Evolutionary conservation across 2,888 invertebrate genomes (phyloP).

Genomic region (Candidula unifasciata): DNA sequence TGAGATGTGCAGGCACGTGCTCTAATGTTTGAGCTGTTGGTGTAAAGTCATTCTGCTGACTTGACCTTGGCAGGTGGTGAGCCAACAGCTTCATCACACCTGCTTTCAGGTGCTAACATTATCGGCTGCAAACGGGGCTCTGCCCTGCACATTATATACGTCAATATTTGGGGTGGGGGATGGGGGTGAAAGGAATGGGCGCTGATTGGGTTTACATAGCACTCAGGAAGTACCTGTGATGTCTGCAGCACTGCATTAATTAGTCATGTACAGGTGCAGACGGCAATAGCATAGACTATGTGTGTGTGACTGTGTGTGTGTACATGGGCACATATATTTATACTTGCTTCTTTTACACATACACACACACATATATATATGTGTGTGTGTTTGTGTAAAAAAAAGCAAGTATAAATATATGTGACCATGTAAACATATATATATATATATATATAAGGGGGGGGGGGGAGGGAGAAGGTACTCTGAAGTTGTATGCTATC

Average conservation of each 20-base stretch:
- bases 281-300: not conserved
- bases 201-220: slow-evolving; percentile 6
- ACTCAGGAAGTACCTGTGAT: slow-evolving; percentile 5
- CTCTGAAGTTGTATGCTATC: too few relatives aligned
- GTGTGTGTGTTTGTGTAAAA: too few relatives aligned
- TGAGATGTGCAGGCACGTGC: too few relatives aligned
- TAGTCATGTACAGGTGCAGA: slow-evolving; percentile 8
- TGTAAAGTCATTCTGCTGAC: too few relatives aligned
- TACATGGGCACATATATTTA: not conserved
- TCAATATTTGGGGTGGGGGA: too few relatives aligned
- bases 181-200: not conserved
- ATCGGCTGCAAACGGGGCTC: slow-evolving; percentile 1
- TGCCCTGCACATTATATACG: not conserved
- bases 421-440: too few relatives aligned
- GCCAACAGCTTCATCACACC: not conserved
- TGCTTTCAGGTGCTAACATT: not conserved
- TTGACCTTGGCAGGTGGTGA: not conserved
- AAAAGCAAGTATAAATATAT: too few relatives aligned
- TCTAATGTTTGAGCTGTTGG: too few relatives aligned
- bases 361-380: too few relatives aligned
- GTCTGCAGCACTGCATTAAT: not conserved
- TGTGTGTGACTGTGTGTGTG: not conserved
- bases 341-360: not conserved
- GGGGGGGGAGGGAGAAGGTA: too few relatives aligned
- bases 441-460: too few relatives aligned